Percentiles rank a stretch among this genome's conserved stretches.
Conservation (phyloP, 2,113 vertebrate genomes). For the Galeopterus variegatus region DNA sequence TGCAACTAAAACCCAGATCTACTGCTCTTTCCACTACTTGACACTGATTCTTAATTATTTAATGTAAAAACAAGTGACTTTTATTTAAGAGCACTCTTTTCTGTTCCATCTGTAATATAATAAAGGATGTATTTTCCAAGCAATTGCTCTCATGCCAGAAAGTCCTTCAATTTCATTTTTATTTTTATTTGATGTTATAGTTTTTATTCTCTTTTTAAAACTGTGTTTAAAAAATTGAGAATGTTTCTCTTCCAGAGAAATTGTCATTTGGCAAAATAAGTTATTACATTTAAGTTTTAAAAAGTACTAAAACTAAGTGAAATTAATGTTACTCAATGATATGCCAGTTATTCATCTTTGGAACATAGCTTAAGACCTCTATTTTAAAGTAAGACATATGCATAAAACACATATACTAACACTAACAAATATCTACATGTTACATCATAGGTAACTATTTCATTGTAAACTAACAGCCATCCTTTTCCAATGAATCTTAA, state of each 20-base stretch:
- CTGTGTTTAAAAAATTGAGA: neutral
- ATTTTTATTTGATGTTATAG: neutral
- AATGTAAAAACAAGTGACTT: conserved; percentile 18
- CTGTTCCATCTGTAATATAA: neutral
- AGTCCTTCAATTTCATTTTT: neutral
- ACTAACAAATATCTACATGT: neutral
- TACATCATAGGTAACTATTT: neutral
- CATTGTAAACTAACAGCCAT: neutral
- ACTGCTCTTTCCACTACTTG: neutral
- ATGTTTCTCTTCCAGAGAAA: neutral
- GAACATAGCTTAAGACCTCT: neutral
- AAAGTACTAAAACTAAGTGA: conserved; percentile 40
- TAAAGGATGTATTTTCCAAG: neutral
- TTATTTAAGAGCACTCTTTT: neutral
- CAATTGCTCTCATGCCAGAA: neutral
- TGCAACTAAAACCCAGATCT: neutral
- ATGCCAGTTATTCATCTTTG: neutral
- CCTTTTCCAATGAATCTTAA: conserved; percentile 8
- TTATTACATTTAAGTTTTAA: neutral
- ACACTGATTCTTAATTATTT: conserved; percentile 10
- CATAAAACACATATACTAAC: neutral
- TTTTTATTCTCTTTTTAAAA: neutral
- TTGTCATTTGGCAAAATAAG: conserved; percentile 32
- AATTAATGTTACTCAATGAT: neutral
- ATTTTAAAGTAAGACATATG: conserved; percentile 13